Base-by-base conservation (phyloP, 2,888 invertebrate genomes). In the Mystacides longicornis region DNA sequence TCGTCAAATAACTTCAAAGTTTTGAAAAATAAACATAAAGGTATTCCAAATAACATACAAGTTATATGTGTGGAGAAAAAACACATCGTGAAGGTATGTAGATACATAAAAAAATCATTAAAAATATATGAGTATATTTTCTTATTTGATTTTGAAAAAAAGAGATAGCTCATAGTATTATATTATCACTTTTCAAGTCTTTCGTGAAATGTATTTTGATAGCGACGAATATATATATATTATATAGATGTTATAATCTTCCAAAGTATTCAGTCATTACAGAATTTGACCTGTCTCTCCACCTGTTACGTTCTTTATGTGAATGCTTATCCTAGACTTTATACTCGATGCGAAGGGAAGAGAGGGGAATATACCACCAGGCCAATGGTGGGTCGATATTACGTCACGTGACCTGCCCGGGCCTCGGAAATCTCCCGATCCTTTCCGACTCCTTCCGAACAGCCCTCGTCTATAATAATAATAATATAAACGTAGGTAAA, bases 351-450 rank as follows among this genome's bases (percentile, higher is more conserved):
- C 2, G 22, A 46, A 20, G 46, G 20, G 52, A 27, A 3, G 37
- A 46, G 16, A 31, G n/a, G 31, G 31, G 31, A 21, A 31, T 46
- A 22, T 9, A 22, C 47, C 46, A 33, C 7, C 33, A 37, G 53
- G 49, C 33, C 49, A 22, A 47, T 47, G 55, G 54, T 52, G 52
- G 58, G 56, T 60, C 60, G 60, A 60, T 60, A 60, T 47, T 47
- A 23, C 45, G 54, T 60, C 60, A 60, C 60, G 60, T 60, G 60
- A 57, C 56, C 58, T 60, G 60, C 60, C 60, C 60, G 60, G 60
- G 60, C 49, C 56, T 23, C 51, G 53, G 54, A 46, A 46, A 20
- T 21, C 46, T 46, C 46, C 3, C 19, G 20, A 46, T 21, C 37
- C 19, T 19, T 18, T 4, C 46, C 46, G 46, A 46, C 14, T 4